Base-by-base conservation (phyloP, 2,888 invertebrate genomes). In the Xestia c-nigrum region DNA sequence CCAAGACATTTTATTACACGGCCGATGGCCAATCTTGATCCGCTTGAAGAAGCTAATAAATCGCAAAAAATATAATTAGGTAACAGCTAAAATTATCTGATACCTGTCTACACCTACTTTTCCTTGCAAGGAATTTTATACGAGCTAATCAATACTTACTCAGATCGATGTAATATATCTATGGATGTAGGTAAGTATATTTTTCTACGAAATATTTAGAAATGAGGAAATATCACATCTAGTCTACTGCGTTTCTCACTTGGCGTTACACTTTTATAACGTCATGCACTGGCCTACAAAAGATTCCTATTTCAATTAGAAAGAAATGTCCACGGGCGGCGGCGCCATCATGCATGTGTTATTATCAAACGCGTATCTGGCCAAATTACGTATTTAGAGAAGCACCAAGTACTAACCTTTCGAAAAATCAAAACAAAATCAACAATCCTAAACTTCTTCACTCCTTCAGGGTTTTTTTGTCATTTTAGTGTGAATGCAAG, bases 321-420 rank as follows among this genome's bases (percentile, higher is more conserved):
- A 85, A 86, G 72, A 81, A 85, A 86, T 86, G 76, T 76, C 76
- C 81, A 31, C 57, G 16, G 10, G 9, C 24, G 59, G 59, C 87
- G 88, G 78, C 90, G 90, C 90, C 90, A 91, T 91, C 82, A 87
- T 88, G 88, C 88, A 87, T 87, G 78, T 79, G 81, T 83, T 75
- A 81, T 66, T 77, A 81, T 63, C 78, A 80, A 74, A 74, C 78
- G 76, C 78, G 74, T 80, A 64, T 81, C 75, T 84, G 75, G 78
- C 74, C 73, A 81, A 82, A 83, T 74, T 72, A 85, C 86, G 83
- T 89, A 90, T 89, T 90, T 84, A 92, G 92, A 92, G 85, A 89
- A 89, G 81, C 92, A 83, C 82, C 31, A 31, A 31, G 31, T 80
- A 95, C 95, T 95, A 93, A 95, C 95, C 95, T 95, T 91, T 88